These are phyloP conservation scores for Cyanoramphus novaezelandiae DNA, from an alignment of 2,113 vertebrate genomes.

Conservation along the genomic window DNA sequence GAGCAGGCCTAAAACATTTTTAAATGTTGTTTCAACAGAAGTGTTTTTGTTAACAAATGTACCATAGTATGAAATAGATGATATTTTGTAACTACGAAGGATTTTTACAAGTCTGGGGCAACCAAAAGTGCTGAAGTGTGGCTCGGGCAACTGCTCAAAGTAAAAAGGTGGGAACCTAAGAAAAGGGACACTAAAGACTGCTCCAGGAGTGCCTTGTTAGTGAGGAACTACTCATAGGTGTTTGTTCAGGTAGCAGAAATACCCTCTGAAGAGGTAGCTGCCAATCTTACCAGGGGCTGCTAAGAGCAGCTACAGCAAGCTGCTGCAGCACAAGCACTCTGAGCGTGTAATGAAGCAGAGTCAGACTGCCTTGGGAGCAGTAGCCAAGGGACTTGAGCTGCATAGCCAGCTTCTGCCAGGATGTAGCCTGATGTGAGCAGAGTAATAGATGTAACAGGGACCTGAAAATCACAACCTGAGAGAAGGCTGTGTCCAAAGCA, in stretches of 20 bases:
- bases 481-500: background rate
- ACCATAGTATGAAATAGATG: rapidly evolving
- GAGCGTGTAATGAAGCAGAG: background rate
- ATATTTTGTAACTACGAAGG: background rate
- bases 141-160: background rate
- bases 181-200: background rate
- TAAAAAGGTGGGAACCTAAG: background rate
- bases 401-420: background rate
- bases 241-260: background rate
- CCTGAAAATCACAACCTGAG: background rate
- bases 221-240: background rate
- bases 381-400: background rate
- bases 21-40: background rate
- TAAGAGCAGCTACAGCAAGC: rapidly evolving
- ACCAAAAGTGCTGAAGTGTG: background rate
- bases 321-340: rapidly evolving
- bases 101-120: background rate
- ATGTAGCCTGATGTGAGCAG: rapidly evolving
- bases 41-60: background rate
- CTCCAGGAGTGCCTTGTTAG: background rate
- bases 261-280: rapidly evolving
- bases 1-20: background rate
- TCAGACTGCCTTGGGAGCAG: background rate
- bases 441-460: background rate
- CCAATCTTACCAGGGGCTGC: background rate